Evolutionary conservation across 2,888 invertebrate genomes (phyloP), one percentile per base, ranked within the genome.

Genomic region (Brachycybe producta): DNA sequence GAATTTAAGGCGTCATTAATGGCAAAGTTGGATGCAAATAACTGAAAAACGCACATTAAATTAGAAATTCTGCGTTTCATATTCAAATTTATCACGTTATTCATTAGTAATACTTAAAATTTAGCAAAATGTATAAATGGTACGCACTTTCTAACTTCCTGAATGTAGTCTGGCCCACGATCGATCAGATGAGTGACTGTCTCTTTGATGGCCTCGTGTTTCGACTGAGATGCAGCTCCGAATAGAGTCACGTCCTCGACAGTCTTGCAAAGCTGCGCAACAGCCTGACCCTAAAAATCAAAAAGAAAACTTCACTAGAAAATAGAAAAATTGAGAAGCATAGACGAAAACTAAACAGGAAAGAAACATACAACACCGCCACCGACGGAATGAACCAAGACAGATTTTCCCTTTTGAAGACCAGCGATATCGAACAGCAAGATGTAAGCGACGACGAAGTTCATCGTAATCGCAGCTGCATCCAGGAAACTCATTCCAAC

Each of bases 391-490:
- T 88, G 85, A 13, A 87, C 75, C 52, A 88, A 73, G 8, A 88
- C 73, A 56, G 80, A 82, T 71, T 86, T 84, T 57, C 84, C 85
- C 28, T 80, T 75, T 13, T 79, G 73, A 42, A 87, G 71, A 59
- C 80, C 80, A 50, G 82, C 84, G 67, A 86, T 73, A 64, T 87
- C 86, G 69, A 86, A 86, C 46, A 90, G 77, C 59, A 88, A 72
- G 60, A 86, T 78, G 65, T 87, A 80, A 19, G 87, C 88, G 5
- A 87, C 82, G 56, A 84, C 77, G 67, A 84, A 88, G 70, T 85
- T 85, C 74, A 87, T 80, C 57, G 85, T 81, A 61, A 86, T 75
- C 17, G 86, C 85, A 5, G 82, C 82, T 1, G 84, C 87, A 60
- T 87, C 86, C 65, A 81, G 69, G 54, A 79, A 80, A 28, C 75